Percentiles rank a stretch among this genome's conserved stretches.
Conservation (phyloP, 2,113 vertebrate genomes). For the Nannospalax galili region DNA sequence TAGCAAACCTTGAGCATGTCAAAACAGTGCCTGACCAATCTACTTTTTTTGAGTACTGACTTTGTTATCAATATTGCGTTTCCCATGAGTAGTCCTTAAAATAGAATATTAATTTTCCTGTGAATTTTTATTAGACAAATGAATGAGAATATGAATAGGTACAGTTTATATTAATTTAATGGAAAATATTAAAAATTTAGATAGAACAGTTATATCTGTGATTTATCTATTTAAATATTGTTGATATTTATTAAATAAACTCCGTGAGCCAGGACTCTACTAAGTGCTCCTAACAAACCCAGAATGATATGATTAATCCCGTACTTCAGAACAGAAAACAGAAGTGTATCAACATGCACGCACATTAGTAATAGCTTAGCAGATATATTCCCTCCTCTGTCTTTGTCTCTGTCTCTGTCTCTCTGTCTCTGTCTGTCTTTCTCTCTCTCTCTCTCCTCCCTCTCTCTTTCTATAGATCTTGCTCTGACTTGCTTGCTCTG, state of each 20-base stretch:
- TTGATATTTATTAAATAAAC: neutral
- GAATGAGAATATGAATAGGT: neutral
- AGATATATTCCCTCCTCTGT: neutral
- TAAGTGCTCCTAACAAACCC: neutral
- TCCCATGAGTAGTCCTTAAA: neutral
- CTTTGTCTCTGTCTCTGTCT: too few species aligned
- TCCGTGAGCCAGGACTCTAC: too few species aligned
- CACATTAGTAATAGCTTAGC: neutral
- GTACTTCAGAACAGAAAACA: neutral
- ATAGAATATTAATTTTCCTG: neutral
- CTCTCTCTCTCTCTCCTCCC: fast-evolving
- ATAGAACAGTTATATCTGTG: neutral
- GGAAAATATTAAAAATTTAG: neutral
- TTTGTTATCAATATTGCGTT: slow-evolving; percentile 8
- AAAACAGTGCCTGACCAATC: slow-evolving; percentile 10
- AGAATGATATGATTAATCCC: too few species aligned
- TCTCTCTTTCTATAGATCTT: neutral
- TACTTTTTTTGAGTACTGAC: neutral
- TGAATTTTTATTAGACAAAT: neutral
- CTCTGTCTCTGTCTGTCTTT: neutral
- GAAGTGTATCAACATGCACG: neutral
- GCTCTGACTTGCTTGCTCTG: neutral
- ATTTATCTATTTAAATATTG: neutral
- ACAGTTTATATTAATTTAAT: neutral
- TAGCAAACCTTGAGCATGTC: slow-evolving; percentile 68